Conservation (phyloP, 2,888 invertebrate genomes). For the Eretmocerus hayati region DNA sequence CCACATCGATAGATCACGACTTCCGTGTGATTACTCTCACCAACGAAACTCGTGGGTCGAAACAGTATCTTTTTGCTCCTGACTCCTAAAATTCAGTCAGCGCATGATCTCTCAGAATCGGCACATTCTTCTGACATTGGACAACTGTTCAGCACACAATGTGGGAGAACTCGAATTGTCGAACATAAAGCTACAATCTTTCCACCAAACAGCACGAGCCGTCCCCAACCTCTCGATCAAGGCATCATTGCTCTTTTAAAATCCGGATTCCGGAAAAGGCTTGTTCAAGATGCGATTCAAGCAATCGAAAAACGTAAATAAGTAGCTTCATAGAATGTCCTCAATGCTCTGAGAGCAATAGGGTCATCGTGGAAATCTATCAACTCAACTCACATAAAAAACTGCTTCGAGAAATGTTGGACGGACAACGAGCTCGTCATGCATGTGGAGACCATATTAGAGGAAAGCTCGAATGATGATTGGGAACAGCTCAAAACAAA, state of each 20-base stretch:
- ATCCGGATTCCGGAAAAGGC: background rate
- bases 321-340: background rate
- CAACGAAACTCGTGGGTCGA: background rate
- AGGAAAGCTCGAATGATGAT: background rate
- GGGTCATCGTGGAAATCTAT: slow-evolving; percentile 1
- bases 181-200: background rate
- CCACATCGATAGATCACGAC: background rate
- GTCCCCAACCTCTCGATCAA: slow-evolving; percentile 1
- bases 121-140: background rate
- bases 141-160: background rate
- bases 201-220: background rate
- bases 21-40: background rate
- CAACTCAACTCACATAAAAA: background rate
- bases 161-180: background rate
- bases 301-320: background rate
- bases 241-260: background rate
- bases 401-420: slow-evolving; percentile 4
- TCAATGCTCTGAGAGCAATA: background rate
- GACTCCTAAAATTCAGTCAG: background rate
- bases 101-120: background rate
- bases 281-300: background rate
- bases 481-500: too few species aligned
- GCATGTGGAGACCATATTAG: background rate
- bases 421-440: background rate
- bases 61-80: background rate